Base-by-base conservation (phyloP, 2,113 vertebrate species). In the Stomatorhinus ivindoensis region DNA sequence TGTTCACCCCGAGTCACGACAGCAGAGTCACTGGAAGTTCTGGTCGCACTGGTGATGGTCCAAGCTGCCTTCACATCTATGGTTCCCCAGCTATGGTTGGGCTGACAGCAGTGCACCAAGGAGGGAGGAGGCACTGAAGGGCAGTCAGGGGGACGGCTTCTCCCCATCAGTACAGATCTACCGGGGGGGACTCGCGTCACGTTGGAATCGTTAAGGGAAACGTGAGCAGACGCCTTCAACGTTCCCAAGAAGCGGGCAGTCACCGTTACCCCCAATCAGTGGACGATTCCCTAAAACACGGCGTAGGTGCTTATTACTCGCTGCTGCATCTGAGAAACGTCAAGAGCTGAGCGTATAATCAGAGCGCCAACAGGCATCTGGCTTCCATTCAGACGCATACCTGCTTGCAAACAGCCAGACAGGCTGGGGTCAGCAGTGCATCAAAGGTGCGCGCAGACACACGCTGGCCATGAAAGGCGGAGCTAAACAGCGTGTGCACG, bases 101-200 rank as follows among this genome's bases (percentile, higher is more conserved):
- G 89, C 88, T 11, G 47, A 48, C 3, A 51, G 76, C 86, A 76
- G 85, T n/a, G 10, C 89, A 47, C 89, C 46, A 93, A 94, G 93
- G 94, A 92, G 89, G 0, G 80, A 90, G 90, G 90, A 92, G 90
- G 91, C 91, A 89, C 88, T 93, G 93, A 93, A 94, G 93, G 93
- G 85, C 93, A 90, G 65, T 10, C 0, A 7, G 27, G 27, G 89
- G 88, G 86, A 91, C 89, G 0, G 19, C 65, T 91, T 65, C 88
- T 50, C 5, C n/a, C n/a, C 86, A 86, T 51, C 84, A 27, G 24
- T 3, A 8, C 13, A 19, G 53, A 39, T 42, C 50, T 21, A 39
- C 4, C 11, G 11, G 48, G 48, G 48, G 15, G 27, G 51, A 13
- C 31, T 35, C 0, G 13, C 65, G 0, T 73, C 27, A 73, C 31